Evolutionary conservation across 2,113 vertebrate species (phyloP), one percentile per base, ranked within the genome.

Genomic region (Dunckerocampus dactyliophorus): DNA sequence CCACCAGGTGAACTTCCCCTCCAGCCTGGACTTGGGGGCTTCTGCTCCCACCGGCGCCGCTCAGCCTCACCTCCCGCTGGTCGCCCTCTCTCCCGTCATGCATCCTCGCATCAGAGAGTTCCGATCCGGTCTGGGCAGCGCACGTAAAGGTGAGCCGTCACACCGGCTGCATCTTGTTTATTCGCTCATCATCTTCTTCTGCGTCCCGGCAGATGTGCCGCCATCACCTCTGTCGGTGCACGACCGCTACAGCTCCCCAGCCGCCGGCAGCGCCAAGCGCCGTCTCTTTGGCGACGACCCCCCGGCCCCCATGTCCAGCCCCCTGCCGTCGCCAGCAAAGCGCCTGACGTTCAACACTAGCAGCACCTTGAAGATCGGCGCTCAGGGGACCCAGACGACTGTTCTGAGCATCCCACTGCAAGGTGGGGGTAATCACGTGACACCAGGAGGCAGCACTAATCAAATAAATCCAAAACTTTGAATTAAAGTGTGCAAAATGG

Each of bases 101-200:
- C 97, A 99, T 71, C 97, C 97, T 28, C 94, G 97, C 28, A 93
- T 99, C n/a, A 90, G 95, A 60, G 96, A 99, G 87, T 94, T 98
- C 84, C 89, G 97, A 19, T 93, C 92, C 0, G 93, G 94, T 43
- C 74, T 93, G 66, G 91, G 93, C 20, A 93, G 81, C 63, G 84
- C 90, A n/a, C 93, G 92, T 62, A 92, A 91, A 78, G 95, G 91
- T 92, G 66, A 13, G 72, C 14, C 39, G 42, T 13, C 2, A 3
- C 3, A 28, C 5, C 16, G 1, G 9, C 16, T 34, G 9, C 6
- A 9, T 34, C 10, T 19, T 47, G 45, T 15, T 19, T 31, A 4
- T 15, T 17, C 39, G 13, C 22, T 39, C 10, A 2, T 19, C 34
- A 6, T 57, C 37, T 47, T 24, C 13, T 7, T 6, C 20, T 22